These are phyloP conservation scores for Agrotis clavis DNA, from an alignment of 2,888 invertebrate genomes.

Conservation along the genomic window DNA sequence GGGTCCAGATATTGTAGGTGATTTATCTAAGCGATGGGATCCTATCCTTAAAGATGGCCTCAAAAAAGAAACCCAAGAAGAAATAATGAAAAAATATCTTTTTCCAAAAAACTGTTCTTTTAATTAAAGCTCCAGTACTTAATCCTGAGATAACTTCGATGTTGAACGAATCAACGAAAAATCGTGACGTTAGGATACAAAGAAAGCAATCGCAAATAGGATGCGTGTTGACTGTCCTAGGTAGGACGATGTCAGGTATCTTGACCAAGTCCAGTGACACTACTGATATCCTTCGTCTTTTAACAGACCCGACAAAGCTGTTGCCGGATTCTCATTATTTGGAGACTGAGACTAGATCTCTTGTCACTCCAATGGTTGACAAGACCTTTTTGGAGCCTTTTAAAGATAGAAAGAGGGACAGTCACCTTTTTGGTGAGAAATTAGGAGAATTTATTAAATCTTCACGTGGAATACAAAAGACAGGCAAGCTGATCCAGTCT, in stretches of 20 bases:
- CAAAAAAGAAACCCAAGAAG: neutral
- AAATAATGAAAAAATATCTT: neutral
- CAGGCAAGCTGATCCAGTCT: too few relatives aligned
- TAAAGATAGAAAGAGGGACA: too few relatives aligned
- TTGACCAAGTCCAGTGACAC: conserved; percentile 6
- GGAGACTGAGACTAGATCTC: conserved; percentile 9
- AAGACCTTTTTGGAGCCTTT: too few relatives aligned
- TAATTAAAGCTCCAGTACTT: conserved; percentile 3
- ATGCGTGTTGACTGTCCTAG: too few relatives aligned
- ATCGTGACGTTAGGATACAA: conserved; percentile 3
- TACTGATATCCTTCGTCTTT: conserved; percentile 3
- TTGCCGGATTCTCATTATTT: conserved; percentile 6
- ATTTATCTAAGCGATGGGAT: neutral
- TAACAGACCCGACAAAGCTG: conserved; percentile 11
- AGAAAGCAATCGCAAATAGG: too few relatives aligned
- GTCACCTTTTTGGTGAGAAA: too few relatives aligned
- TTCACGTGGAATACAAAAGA: too few relatives aligned
- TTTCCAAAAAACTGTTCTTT: conserved; percentile 6
- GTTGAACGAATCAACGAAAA: conserved; percentile 1
- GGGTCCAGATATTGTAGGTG: conserved; percentile 3
- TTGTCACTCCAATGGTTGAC: too few relatives aligned
- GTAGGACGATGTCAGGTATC: conserved; percentile 12
- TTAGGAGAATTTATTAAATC: too few relatives aligned
- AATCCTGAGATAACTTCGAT: conserved; percentile 3
- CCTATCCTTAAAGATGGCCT: neutral